phyloP scores from a whole-genome alignment of 2,888 invertebrate species.

The Temnothorax unifasciatus region DNA sequence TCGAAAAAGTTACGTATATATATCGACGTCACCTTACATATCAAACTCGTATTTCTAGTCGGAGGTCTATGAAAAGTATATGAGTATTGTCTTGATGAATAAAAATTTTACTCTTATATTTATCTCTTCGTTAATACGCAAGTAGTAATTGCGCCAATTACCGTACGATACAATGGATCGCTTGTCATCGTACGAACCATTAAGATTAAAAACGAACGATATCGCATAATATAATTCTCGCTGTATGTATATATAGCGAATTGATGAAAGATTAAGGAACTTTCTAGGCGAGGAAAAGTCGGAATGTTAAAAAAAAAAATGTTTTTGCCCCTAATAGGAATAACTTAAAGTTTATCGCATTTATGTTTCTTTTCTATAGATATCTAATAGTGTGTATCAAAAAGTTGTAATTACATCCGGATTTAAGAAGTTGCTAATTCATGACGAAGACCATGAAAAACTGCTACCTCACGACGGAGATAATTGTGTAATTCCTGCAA shows the following conservation, averaged over 20 bases:
- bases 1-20: slow-evolving; percentile 52
- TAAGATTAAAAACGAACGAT: neutral
- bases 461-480: neutral
- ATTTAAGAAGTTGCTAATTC: neutral
- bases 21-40: neutral
- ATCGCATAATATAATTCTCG: neutral
- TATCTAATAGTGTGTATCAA: neutral
- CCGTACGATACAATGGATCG: neutral
- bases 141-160: neutral
- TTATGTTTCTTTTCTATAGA: neutral
- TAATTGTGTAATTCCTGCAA: neutral
- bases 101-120: neutral
- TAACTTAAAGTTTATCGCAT: neutral
- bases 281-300: neutral
- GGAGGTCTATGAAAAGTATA: neutral
- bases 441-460: no score
- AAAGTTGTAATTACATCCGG: neutral
- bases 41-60: neutral
- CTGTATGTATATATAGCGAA: neutral
- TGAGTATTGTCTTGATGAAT: neutral
- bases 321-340: neutral
- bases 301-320: neutral
- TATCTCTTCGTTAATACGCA: neutral
- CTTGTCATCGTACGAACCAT: neutral
- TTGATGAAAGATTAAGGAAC: neutral